Evolutionary conservation across 2,797 vertebrate genomes (phyloP).

Genomic region (Molossus alvarezi): DNA sequence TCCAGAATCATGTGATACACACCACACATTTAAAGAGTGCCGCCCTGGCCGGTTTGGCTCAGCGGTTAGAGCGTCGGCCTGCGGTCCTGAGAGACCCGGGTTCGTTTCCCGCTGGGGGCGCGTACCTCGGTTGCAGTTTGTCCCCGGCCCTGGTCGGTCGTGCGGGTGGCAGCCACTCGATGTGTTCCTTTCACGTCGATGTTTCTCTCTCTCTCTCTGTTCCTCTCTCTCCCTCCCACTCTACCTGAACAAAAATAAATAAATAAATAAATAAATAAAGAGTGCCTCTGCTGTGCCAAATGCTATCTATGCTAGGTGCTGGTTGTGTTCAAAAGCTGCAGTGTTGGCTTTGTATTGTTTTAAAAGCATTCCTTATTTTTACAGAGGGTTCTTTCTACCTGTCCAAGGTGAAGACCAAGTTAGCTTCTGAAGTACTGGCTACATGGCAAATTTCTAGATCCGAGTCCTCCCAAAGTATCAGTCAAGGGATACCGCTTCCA

Average conservation of each 20-base stretch:
- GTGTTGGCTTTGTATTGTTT: neutral
- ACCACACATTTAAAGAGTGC: neutral
- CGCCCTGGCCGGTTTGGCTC: too few relatives aligned
- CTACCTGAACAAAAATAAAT: too few relatives aligned
- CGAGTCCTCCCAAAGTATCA: neutral
- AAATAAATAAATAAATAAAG: too few relatives aligned
- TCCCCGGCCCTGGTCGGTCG: too few relatives aligned
- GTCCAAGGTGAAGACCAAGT: neutral
- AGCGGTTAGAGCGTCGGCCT: too few relatives aligned
- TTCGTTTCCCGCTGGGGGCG: too few relatives aligned
- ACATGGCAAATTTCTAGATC: neutral
- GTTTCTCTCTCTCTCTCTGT: too few relatives aligned
- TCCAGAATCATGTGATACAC: neutral
- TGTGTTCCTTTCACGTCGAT: too few relatives aligned
- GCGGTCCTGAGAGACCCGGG: too few relatives aligned
- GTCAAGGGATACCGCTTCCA: neutral
- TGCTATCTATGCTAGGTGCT: neutral
- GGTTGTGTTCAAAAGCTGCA: neutral
- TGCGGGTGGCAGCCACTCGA: too few relatives aligned
- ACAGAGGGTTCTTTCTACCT: neutral
- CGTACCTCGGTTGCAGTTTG: too few relatives aligned
- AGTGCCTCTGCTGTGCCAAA: neutral
- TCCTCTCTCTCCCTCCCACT: too few relatives aligned
- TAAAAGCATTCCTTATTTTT: neutral
- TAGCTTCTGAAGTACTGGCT: neutral